Percentiles rank a stretch among this genome's conserved stretches.
These are phyloP conservation scores for Loriculus beryllinus DNA, from an alignment of 2,797 vertebrate species.

Conservation along the genomic window DNA sequence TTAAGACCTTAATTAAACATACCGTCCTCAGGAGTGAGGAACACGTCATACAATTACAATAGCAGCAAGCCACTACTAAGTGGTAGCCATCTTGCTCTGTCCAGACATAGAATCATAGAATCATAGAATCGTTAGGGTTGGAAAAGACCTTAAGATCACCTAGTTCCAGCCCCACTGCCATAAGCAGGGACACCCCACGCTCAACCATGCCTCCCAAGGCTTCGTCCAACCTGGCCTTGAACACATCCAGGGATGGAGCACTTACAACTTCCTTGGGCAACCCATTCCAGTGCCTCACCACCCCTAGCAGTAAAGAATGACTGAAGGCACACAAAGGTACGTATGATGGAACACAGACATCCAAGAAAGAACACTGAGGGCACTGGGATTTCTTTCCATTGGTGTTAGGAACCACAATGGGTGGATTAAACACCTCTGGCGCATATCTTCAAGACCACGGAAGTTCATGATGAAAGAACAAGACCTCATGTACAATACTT, in stretches of 20 bases:
- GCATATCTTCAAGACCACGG: background rate
- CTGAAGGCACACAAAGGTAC: accelerated
- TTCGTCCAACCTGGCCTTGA: too few species aligned
- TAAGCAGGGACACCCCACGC: too few species aligned
- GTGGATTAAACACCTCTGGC: background rate
- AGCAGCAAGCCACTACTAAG: background rate
- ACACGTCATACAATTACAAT: background rate
- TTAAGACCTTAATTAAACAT: background rate
- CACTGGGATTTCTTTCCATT: background rate
- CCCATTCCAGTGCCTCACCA: too few species aligned
- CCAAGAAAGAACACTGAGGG: background rate
- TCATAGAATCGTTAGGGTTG: too few species aligned
- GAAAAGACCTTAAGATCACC: too few species aligned
- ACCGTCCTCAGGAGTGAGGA: background rate
- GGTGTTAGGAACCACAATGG: background rate
- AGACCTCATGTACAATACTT: background rate
- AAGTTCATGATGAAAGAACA: background rate
- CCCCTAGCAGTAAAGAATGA: too few species aligned
- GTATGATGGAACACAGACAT: background rate
- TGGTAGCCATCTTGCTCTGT: background rate
- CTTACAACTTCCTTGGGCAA: too few species aligned
- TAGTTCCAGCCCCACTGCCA: too few species aligned
- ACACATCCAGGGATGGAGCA: too few species aligned
- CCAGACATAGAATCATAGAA: too few species aligned
- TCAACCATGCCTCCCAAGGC: too few species aligned